Percentiles rank a stretch among this genome's conserved stretches.
Conservation (phyloP, 2,113 vertebrate genomes). For the Bucco capensis region DNA sequence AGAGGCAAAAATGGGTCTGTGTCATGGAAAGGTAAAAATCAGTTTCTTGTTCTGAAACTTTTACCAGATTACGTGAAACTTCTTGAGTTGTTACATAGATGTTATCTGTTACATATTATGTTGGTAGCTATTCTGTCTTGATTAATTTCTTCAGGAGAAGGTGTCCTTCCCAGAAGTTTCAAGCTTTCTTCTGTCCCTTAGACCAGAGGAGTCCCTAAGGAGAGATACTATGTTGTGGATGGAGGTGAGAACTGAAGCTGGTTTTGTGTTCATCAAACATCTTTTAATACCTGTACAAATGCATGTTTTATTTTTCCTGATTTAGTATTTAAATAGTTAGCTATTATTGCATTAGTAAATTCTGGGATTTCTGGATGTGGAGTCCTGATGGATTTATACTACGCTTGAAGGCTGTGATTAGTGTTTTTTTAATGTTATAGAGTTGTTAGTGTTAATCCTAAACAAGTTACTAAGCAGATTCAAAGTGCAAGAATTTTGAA, state of each 20-base stretch:
- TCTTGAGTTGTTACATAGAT: neutral
- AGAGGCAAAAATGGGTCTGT: neutral
- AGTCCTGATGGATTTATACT: neutral
- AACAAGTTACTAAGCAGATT: neutral
- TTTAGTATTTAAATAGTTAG: neutral
- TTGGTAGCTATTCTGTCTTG: neutral
- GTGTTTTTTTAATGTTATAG: neutral
- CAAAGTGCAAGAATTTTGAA: neutral
- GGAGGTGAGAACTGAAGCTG: constrained; percentile 74
- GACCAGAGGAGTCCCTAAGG: constrained; percentile 84
- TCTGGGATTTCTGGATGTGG: neutral
- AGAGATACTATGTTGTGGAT: constrained; percentile 85
- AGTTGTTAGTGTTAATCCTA: neutral
- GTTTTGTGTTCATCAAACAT: neutral
- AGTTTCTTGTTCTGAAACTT: neutral
- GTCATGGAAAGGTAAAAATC: neutral
- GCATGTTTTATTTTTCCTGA: neutral
- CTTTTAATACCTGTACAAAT: neutral
- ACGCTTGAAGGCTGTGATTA: neutral
- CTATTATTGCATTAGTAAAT: neutral
- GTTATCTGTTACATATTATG: neutral
- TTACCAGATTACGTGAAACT: neutral
- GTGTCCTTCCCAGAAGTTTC: constrained; percentile 85
- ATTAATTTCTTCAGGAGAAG: constrained; percentile 67
- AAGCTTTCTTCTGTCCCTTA: constrained; percentile 81